Conservation (phyloP, 2,888 invertebrate genomes). For the Argynnis bischoffii region DNA sequence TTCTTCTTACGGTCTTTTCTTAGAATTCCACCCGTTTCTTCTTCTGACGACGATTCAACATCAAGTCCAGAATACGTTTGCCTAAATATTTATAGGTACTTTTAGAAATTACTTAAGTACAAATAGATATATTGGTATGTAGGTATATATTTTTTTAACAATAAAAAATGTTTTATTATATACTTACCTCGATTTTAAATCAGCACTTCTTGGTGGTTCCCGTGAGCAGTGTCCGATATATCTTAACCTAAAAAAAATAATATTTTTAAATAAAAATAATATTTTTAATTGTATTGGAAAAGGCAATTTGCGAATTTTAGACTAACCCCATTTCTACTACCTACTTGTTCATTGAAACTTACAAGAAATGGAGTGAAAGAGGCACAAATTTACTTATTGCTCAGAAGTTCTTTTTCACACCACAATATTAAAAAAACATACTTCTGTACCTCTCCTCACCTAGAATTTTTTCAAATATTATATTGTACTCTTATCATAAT, state of each 20-base stretch:
- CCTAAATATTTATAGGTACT: constrained; percentile 32
- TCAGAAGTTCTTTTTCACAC: too few relatives aligned
- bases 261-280: background rate
- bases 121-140: background rate
- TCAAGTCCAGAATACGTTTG: constrained; percentile 43
- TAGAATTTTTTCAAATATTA: too few relatives aligned
- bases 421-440: too few relatives aligned
- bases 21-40: constrained; percentile 47
- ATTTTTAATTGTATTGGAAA: too few relatives aligned
- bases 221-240: constrained; percentile 68
- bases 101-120: background rate
- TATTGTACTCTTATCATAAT: background rate
- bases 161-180: background rate
- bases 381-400: too few relatives aligned
- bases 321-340: too few relatives aligned
- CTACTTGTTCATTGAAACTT: too few relatives aligned
- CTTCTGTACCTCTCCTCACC: too few relatives aligned
- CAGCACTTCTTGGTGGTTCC: constrained; percentile 46
- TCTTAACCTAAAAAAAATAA: constrained; percentile 58
- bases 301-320: too few relatives aligned
- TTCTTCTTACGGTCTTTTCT: constrained; percentile 43
- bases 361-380: too few relatives aligned
- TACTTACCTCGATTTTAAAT: constrained; percentile 45
- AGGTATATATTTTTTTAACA: background rate
- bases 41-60: constrained; percentile 50